A percentile compares a stretch with the other conserved stretches of the same genome.
phyloP scores from a whole-genome alignment of 2,797 vertebrate genomes.

The Rhyacichthys aspro region DNA sequence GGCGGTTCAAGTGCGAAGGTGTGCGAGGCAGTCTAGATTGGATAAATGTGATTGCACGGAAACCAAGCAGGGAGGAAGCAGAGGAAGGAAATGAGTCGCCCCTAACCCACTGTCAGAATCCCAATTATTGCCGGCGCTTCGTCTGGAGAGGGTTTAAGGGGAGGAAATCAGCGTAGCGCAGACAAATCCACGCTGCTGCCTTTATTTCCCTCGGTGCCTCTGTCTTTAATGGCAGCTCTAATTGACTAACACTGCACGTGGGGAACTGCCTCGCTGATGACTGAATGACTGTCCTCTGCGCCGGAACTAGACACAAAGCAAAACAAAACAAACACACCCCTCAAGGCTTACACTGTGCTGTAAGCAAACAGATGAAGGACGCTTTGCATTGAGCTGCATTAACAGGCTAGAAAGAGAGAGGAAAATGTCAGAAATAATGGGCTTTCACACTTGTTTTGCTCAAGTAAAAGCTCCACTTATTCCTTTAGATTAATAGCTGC shows the following conservation, averaged over 20 bases:
- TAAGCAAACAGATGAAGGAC: slow-evolving; percentile 59
- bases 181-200: slow-evolving; percentile 56
- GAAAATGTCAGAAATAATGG: slow-evolving; percentile 24
- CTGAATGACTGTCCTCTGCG: slow-evolving; percentile 63
- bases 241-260: slow-evolving; percentile 75
- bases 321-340: slow-evolving; percentile 68
- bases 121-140: slow-evolving; percentile 68
- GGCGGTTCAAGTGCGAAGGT: slow-evolving; percentile 58
- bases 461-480: slow-evolving; percentile 49
- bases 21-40: slow-evolving; percentile 55
- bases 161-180: slow-evolving; percentile 64
- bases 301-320: slow-evolving; percentile 58
- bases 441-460: slow-evolving; percentile 42
- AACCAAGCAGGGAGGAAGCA: slow-evolving; percentile 49
- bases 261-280: slow-evolving; percentile 52
- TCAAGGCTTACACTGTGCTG: slow-evolving; percentile 58
- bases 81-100: slow-evolving; percentile 65
- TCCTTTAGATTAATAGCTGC: slow-evolving; percentile 48
- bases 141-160: slow-evolving; percentile 71
- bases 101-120: slow-evolving; percentile 68
- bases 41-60: slow-evolving; percentile 60
- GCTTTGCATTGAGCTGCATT: slow-evolving; percentile 38
- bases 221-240: slow-evolving; percentile 76
- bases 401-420: neutral
- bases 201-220: slow-evolving; percentile 76